Base-by-base conservation (phyloP, 2,888 invertebrate species). In the Macropis europaea region DNA sequence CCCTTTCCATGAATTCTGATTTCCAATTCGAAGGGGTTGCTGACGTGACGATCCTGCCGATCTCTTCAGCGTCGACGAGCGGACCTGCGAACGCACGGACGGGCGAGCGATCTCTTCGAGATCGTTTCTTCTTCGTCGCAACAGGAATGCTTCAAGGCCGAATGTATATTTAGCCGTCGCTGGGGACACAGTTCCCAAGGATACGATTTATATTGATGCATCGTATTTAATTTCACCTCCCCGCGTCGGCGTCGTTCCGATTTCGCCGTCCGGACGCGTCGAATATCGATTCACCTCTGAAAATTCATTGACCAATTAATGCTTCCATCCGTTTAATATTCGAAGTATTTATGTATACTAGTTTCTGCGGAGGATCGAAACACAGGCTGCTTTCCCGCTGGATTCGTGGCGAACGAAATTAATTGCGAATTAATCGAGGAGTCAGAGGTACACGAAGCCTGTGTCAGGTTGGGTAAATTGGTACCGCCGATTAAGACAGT, bases 1-100 rank as follows among this genome's bases (percentile, higher is more conserved):
- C 77, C 75, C 77, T 81, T 85, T 84, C 84, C 70, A 53, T 79
- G 69, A 79, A 84, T 81, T 82, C 74, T 76, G 42, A 82, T 80
- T 85, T 84, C 66, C 76, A 82, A 86, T 85, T 82, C 80, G 70
- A 75, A 72, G 67, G 80, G 76, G 72, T 75, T 73, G 62, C 45
- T 68, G 70, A 81, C 83, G 82, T 81, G 82, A 82, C 73, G 72
- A 76, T 76, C 78, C 77, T 78, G 72, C 56, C 62, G 79, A 81
- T 77, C 75, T 26, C 43, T 7, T 48, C 11, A n/a, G 9, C 32
- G 5, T 24, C 43, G 30, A 32, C 32, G n/a, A 19, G 24, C 40
- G 7, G 6, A 0, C 17, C 17, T 52, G 6, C n/a, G 17, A 9
- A 2, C 52, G 13, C 36, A 19, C 32, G 24, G 34, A 34, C 19